These are phyloP conservation scores for Crypturellus undulatus DNA, from an alignment of 2,113 vertebrate species.

Conservation along the genomic window DNA sequence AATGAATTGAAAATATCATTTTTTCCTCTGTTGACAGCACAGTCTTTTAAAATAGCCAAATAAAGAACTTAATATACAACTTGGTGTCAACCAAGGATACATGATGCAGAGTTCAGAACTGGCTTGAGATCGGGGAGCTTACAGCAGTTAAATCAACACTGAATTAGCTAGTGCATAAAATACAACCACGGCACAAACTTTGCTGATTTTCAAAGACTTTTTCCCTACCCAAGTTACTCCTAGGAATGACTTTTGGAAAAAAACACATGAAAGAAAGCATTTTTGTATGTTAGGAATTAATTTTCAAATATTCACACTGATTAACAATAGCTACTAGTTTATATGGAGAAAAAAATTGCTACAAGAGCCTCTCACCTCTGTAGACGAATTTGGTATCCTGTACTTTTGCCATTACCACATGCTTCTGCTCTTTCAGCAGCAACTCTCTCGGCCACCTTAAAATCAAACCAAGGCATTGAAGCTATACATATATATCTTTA, in stretches of 20 bases:
- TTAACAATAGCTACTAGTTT: rapidly evolving
- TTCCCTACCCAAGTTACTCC: neutral
- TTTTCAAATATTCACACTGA: neutral
- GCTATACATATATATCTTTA: neutral
- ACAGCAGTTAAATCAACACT: too few relatives aligned
- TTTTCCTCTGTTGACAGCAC: neutral
- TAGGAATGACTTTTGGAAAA: neutral
- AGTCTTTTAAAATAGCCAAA: neutral
- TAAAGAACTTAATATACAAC: neutral
- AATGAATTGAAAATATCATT: neutral
- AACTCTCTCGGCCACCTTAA: slow-evolving; percentile 95
- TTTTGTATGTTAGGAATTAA: neutral
- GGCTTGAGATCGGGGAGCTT: neutral
- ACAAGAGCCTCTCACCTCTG: slow-evolving; percentile 85
- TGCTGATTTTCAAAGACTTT: neutral
- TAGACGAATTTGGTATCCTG: slow-evolving; percentile 96
- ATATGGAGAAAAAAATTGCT: rapidly evolving
- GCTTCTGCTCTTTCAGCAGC: slow-evolving; percentile 91
- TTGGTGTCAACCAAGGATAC: neutral
- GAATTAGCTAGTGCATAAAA: neutral
- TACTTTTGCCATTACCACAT: slow-evolving; percentile 91
- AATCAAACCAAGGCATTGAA: neutral
- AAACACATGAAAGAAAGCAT: neutral
- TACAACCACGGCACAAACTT: neutral
- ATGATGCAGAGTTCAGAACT: neutral